Evolutionary conservation across 2,888 invertebrate genomes (phyloP).

Genomic region (Microctonus brassicae): DNA sequence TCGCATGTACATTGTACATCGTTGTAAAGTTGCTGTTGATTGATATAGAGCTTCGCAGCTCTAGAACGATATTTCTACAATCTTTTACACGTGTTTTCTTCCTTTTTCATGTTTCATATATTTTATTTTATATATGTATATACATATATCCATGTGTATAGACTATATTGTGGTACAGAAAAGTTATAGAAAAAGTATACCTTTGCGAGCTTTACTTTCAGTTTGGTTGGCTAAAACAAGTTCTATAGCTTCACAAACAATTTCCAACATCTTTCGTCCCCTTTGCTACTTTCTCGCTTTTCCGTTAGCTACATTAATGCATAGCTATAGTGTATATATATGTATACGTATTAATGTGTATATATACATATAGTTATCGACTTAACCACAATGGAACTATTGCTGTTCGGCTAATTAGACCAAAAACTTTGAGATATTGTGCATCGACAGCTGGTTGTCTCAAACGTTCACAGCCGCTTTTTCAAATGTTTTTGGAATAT

Average conservation of each 20-base stretch:
- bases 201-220: too few species aligned
- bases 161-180: too few species aligned
- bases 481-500: background rate
- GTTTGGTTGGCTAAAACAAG: too few species aligned
- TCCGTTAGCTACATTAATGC: constrained; percentile 6
- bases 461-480: constrained; percentile 45
- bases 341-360: too few species aligned
- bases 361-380: background rate
- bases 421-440: constrained; percentile 49
- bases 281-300: constrained; percentile 1
- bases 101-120: background rate
- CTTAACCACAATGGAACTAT: constrained; percentile 29
- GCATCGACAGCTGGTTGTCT: constrained; percentile 54
- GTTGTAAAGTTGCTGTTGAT: constrained; percentile 42
- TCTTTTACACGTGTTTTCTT: too few species aligned
- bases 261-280: too few species aligned
- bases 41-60: constrained; percentile 41
- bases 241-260: too few species aligned
- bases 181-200: too few species aligned
- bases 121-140: too few species aligned
- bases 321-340: too few species aligned
- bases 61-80: background rate
- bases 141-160: too few species aligned
- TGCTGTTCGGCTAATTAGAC: constrained; percentile 54
- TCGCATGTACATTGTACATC: background rate